Conservation (phyloP, 2,888 invertebrate species). For the Clitarchus hookeri region DNA sequence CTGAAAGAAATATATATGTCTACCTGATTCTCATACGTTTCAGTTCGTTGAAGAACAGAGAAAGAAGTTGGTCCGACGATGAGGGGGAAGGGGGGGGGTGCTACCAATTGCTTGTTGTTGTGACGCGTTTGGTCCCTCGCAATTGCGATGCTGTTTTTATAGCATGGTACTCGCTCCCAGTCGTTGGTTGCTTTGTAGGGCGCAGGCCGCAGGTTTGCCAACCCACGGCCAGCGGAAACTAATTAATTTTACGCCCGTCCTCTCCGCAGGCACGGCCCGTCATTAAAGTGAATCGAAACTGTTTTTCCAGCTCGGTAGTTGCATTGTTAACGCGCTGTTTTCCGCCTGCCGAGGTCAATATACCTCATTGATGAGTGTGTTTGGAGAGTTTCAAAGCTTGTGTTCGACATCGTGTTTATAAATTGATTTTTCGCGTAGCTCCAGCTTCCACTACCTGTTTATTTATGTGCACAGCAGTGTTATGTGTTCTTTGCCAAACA, state of each 20-base stretch:
- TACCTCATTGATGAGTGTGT: conserved; percentile 2
- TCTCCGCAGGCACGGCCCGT: neutral
- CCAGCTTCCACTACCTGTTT: neutral
- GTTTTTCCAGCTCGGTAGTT: neutral
- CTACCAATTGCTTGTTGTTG: too few relatives aligned
- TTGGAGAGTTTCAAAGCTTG: neutral
- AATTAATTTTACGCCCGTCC: neutral
- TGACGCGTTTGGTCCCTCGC: neutral
- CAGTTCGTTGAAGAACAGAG: too few relatives aligned
- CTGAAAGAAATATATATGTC: too few relatives aligned
- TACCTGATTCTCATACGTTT: too few relatives aligned
- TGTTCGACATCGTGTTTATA: conserved; percentile 10
- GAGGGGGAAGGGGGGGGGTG: too few relatives aligned
- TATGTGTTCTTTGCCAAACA: neutral
- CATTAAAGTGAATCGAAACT: conserved; percentile 26
- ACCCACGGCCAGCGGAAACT: conserved; percentile 3
- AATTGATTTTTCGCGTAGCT: neutral
- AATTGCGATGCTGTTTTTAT: conserved; percentile 11
- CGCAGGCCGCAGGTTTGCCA: conserved; percentile 2
- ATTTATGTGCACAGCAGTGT: neutral
- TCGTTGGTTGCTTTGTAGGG: neutral
- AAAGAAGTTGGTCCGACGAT: too few relatives aligned
- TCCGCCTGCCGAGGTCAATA: neutral
- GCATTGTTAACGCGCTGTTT: conserved; percentile 14
- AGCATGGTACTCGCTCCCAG: neutral